A percentile compares a stretch with the other conserved stretches of the same genome.
Conservation (phyloP, 2,797 vertebrate species). For the Epinephelus coioides region DNA sequence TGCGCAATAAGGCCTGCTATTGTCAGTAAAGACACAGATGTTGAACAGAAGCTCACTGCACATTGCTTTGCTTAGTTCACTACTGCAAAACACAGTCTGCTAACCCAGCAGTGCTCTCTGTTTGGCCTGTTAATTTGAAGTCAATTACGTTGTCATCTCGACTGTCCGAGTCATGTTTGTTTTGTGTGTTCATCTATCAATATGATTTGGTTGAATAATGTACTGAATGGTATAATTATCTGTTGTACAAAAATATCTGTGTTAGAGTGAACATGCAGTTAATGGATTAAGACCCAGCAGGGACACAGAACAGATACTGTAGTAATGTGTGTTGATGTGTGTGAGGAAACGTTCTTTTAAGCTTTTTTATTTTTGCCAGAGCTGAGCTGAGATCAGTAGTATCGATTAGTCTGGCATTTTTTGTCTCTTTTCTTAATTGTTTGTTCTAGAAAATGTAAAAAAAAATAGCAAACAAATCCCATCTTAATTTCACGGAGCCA, state of each 20-base stretch:
- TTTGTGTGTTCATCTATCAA: background rate
- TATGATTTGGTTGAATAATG: background rate
- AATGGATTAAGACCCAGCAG: background rate
- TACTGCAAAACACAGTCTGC: background rate
- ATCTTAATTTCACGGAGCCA: too few species aligned
- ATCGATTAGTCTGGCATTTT: too few species aligned
- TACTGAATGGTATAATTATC: background rate
- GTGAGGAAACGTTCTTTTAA: background rate
- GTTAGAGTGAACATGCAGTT: background rate
- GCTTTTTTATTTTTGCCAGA: too few species aligned
- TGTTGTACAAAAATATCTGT: background rate
- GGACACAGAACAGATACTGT: background rate
- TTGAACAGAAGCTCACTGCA: background rate
- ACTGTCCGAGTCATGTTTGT: background rate
- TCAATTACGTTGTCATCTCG: background rate
- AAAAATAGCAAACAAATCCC: too few species aligned
- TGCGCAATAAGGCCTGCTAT: background rate
- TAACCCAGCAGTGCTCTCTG: background rate
- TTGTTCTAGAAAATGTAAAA: too few species aligned
- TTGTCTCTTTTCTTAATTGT: too few species aligned
- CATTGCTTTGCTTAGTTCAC: background rate
- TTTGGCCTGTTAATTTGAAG: background rate
- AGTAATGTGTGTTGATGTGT: background rate
- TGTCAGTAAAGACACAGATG: background rate
- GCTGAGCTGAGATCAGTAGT: too few species aligned